These are phyloP conservation scores for Metopolophium dirhodum DNA, from an alignment of 1,140 invertebrate genomes.

Conservation along the genomic window DNA sequence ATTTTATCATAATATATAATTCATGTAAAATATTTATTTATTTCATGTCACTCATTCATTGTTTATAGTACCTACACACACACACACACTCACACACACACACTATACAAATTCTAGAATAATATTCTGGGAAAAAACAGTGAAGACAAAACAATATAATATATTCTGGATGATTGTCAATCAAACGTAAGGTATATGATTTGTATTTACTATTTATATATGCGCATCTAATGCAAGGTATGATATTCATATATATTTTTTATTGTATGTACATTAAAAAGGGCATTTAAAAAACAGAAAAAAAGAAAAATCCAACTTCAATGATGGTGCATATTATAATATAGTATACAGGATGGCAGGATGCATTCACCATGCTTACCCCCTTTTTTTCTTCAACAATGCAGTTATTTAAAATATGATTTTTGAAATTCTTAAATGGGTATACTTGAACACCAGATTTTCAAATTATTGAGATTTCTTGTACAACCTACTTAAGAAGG, in stretches of 20 bases:
- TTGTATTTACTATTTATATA: slow-evolving; percentile 10
- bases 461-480: too few relatives aligned
- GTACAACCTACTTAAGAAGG: too few relatives aligned
- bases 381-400: too few relatives aligned
- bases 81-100: too few relatives aligned
- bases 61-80: background rate
- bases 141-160: background rate
- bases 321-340: too few relatives aligned
- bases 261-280: background rate
- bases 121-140: background rate
- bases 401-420: too few relatives aligned
- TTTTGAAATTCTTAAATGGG: too few relatives aligned
- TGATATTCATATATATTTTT: background rate
- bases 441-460: too few relatives aligned
- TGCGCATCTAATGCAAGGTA: background rate
- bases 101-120: background rate
- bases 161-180: background rate
- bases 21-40: slow-evolving; percentile 3
- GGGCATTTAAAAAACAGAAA: too few relatives aligned
- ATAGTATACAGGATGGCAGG: too few relatives aligned
- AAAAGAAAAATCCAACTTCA: too few relatives aligned
- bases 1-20: background rate
- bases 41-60: background rate
- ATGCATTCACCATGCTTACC: too few relatives aligned
- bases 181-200: background rate